A percentile compares a stretch with the other conserved stretches of the same genome.
Conservation (phyloP, 2,113 vertebrate genomes). For the Illadopsis cleaveri region DNA sequence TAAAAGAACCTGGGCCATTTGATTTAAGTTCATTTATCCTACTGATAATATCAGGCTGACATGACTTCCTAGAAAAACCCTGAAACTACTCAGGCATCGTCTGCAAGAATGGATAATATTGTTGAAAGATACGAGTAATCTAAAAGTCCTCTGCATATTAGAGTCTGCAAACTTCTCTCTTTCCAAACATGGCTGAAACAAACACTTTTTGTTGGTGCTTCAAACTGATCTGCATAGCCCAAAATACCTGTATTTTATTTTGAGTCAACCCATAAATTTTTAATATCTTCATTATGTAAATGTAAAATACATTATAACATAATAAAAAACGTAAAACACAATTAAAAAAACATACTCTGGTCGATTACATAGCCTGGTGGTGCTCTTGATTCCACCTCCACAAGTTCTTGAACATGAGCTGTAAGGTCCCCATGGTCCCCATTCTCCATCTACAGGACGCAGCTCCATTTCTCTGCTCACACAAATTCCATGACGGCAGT, state of each 20-base stretch:
- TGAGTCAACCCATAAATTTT: background rate
- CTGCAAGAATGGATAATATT: background rate
- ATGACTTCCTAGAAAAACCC: background rate
- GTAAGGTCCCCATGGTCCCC: slow-evolving; percentile 93
- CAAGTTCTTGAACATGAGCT: slow-evolving; percentile 91
- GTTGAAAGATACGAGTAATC: background rate
- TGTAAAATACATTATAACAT: background rate
- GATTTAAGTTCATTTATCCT: background rate
- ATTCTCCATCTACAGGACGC: slow-evolving; percentile 89
- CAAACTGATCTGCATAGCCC: background rate
- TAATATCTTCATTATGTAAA: background rate
- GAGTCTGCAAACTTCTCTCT: background rate
- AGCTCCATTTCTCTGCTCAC: slow-evolving; percentile 88
- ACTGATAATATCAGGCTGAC: background rate
- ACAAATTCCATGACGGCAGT: slow-evolving; percentile 91
- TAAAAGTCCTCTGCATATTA: background rate
- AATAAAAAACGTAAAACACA: background rate
- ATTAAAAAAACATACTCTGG: slow-evolving; percentile 85
- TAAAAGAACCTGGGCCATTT: background rate
- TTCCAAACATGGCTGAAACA: slow-evolving; percentile 13
- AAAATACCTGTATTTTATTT: background rate
- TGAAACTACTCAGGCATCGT: background rate
- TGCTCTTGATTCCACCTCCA: slow-evolving; percentile 92
- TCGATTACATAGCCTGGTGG: slow-evolving; percentile 87
- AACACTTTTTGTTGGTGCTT: background rate